Percentiles rank a stretch among this genome's conserved stretches.
Evolutionary conservation across 2,888 invertebrate genomes (phyloP).

Genomic region (Candidula unifasciata): DNA sequence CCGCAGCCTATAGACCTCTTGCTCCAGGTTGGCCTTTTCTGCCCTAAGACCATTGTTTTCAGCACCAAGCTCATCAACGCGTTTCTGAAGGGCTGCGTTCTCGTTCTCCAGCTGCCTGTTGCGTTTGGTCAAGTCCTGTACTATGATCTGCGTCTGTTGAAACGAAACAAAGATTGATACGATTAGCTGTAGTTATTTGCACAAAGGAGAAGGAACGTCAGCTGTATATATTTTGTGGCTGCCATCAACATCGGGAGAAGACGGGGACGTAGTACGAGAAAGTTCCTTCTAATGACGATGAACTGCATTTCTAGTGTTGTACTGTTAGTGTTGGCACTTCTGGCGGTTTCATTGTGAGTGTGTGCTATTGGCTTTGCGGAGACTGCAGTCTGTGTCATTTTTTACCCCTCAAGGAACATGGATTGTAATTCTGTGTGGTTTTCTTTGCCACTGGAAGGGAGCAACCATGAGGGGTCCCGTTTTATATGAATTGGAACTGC

Average conservation of each 20-base stretch:
- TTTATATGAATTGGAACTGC: no score
- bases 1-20: conserved; percentile 92
- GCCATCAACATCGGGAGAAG: not conserved
- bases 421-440: no score
- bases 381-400: no score
- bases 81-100: conserved; percentile 95
- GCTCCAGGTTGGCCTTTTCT: conserved; percentile 87
- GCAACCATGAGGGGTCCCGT: no score
- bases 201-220: not conserved
- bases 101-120: conserved; percentile 84
- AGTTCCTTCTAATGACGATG: not conserved
- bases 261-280: not conserved
- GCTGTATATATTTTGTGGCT: not conserved
- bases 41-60: conserved; percentile 93
- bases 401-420: no score
- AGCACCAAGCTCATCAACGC: conserved; percentile 94
- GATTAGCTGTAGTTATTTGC: not conserved
- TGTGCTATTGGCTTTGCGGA: no score
- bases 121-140: conserved; percentile 75
- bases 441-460: no score
- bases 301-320: no score
- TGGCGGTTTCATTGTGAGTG: no score
- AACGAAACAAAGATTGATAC: not conserved
- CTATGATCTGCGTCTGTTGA: conserved; percentile 72
- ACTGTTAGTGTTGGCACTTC: no score